Evolutionary conservation across 2,797 vertebrate species (phyloP), one percentile per base, ranked within the genome.

Genomic region (Rachycentron canadum): DNA sequence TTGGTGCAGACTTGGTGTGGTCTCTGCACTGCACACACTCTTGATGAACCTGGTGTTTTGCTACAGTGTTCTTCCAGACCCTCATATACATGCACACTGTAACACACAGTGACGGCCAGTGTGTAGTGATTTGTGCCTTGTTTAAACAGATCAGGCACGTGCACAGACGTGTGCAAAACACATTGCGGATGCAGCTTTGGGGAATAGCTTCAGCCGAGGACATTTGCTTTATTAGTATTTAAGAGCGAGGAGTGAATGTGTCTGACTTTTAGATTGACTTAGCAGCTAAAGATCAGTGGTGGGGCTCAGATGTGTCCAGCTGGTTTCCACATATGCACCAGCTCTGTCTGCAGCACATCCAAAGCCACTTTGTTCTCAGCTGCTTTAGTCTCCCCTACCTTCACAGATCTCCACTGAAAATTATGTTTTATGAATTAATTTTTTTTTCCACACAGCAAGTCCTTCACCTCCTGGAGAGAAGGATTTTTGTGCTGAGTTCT

Each of bases 201-300:
- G 71, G 69, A 78, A 61, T 74, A 14, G n/a, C 65, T 89, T 79
- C 17, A 78, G 61, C 59, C 45, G 64, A 68, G 58, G 53, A 47
- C 11, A 36, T 17, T 70, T 67, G 70, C 73, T 84, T 84, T 78
- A 83, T 84, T 86, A 69, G 57, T 69, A 76, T 77, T 86, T 79
- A 82, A 74, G 74, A 79, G 56, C 4, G 32, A 66, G 3, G 52
- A 67, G 55, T 69, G 81, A 86, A 53, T 59, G 56, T 4, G 59
- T 86, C 89, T 70, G 77, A 88, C 88, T 91, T 86, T 74, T 69
- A 68, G 77, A 89, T 89, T 76, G 76, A 83, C 68, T 82, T 70
- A 66, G 65, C 84, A 82, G 86, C 72, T 41, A 50, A 67, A 85
- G 64, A 78, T 83, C 71, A 63, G 67, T 34, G 56, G 47, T 7